These are phyloP conservation scores for Xenopus tropicalis DNA, from an alignment of 2,113 vertebrate species.

Conservation along the genomic window UCB_Xtro_10.0 CM004443.2:106309001-106309500, in stretches of 20 bases:
- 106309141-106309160: conserved; percentile 17
- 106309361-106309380: no score
- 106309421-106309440: no score
- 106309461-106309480: no score
- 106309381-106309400: no score
- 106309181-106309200: no score
- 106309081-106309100: conserved; percentile 37
- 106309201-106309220: no score
- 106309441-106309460: no score
- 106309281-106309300: not conserved
- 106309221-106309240: not conserved
- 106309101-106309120: conserved; percentile 21
- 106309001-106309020: conserved; percentile 25
- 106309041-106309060: conserved; percentile 42
- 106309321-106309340: no score
- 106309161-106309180: not conserved
- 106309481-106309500: no score
- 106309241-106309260: not conserved
- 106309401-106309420: no score
- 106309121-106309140: conserved; percentile 18
- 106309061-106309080: conserved; percentile 40
- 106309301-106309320: no score
- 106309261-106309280: not conserved
- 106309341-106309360: no score
- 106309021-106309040: conserved; percentile 46